Evolutionary conservation across 2,888 invertebrate species (phyloP).

Genomic region (Protophormia terraenovae): DNA sequence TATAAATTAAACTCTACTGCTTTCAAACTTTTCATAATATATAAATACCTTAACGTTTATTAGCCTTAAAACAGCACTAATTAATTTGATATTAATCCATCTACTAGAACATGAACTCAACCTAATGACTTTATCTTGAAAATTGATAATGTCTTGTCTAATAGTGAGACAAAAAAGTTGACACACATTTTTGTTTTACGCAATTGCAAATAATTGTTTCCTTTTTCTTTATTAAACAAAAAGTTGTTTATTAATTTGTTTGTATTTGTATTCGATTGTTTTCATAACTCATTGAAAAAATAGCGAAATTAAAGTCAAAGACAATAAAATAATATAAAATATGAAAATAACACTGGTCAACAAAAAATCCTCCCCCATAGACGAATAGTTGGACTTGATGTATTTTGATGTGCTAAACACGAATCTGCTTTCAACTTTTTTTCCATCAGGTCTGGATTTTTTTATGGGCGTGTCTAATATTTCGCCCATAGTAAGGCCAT

Average conservation of each 20-base stretch:
- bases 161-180: slow-evolving; percentile 6
- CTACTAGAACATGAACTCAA: slow-evolving; percentile 37
- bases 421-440: too few species aligned
- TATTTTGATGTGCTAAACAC: too few species aligned
- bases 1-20: neutral
- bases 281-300: slow-evolving; percentile 25
- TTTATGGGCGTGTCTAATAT: too few species aligned
- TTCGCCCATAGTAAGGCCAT: too few species aligned
- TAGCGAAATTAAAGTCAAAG: too few species aligned
- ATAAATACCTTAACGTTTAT: neutral
- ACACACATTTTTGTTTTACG: slow-evolving; percentile 14
- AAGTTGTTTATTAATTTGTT: neutral
- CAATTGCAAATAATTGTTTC: slow-evolving; percentile 13
- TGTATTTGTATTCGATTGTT: slow-evolving; percentile 12
- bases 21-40: neutral
- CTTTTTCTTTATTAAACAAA: neutral
- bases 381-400: too few species aligned
- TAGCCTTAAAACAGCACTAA: slow-evolving; percentile 30
- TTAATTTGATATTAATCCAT: slow-evolving; percentile 39
- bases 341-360: too few species aligned
- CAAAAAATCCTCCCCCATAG: too few species aligned
- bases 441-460: too few species aligned
- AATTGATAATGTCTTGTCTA: neutral
- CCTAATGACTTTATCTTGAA: neutral
- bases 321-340: too few species aligned